Conservation (phyloP, 2,888 invertebrate species). For the Mamestra brassicae region DNA sequence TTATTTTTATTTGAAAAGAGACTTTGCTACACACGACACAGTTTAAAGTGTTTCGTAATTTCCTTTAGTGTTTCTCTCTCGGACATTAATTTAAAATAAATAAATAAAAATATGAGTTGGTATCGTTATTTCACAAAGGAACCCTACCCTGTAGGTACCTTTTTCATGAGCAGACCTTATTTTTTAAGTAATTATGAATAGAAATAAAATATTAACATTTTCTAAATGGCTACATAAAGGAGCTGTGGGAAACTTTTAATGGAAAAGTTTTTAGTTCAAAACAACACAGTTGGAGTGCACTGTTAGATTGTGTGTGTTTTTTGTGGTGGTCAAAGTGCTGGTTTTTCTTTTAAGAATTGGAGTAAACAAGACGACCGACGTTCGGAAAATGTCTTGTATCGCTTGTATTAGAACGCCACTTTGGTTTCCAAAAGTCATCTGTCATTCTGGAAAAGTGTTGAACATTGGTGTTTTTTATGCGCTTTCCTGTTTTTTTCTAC, state of each 20-base stretch:
- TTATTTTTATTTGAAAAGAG: neutral
- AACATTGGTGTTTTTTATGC: neutral
- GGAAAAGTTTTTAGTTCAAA: slow-evolving; percentile 83
- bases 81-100: too few species aligned
- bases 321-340: slow-evolving; percentile 39
- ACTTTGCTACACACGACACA: neutral
- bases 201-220: slow-evolving; percentile 53
- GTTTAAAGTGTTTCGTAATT: too few species aligned
- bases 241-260: slow-evolving; percentile 77
- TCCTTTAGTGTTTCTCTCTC: too few species aligned
- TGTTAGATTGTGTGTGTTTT: slow-evolving; percentile 76
- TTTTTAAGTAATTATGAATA: slow-evolving; percentile 49
- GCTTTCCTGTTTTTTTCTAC: neutral
- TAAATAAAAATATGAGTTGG: neutral
- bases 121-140: slow-evolving; percentile 9
- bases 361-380: slow-evolving; percentile 14
- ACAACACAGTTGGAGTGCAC: slow-evolving; percentile 78
- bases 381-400: slow-evolving; percentile 27
- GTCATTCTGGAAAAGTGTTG: slow-evolving; percentile 12
- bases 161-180: slow-evolving; percentile 21
- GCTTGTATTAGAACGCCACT: slow-evolving; percentile 38
- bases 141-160: neutral
- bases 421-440: slow-evolving; percentile 28
- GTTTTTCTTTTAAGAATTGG: slow-evolving; percentile 44
- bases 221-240: slow-evolving; percentile 62